phyloP scores from a whole-genome alignment of 2,113 vertebrate species.

The Lagopus muta region DNA sequence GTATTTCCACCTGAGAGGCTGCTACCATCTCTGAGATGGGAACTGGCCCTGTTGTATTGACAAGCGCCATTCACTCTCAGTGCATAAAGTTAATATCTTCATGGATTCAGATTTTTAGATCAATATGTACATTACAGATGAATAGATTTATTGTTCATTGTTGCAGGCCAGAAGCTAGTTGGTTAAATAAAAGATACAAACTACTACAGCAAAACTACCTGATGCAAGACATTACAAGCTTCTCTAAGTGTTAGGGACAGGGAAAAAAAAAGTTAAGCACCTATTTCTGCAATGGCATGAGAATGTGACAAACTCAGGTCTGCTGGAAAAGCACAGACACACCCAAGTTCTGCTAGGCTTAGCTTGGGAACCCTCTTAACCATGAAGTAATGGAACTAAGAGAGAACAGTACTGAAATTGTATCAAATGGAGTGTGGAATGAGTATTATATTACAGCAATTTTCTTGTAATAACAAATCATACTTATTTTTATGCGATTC shows the following conservation, averaged over 20 bases:
- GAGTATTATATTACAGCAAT: constrained; percentile 22
- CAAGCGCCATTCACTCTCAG: neutral
- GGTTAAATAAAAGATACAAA: neutral
- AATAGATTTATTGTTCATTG: neutral
- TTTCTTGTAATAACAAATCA: constrained; percentile 48
- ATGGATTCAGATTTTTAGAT: neutral
- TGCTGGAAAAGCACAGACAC: neutral
- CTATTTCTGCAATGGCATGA: neutral
- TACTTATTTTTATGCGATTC: constrained; percentile 51
- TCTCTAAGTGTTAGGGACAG: neutral
- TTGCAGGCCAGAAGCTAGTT: neutral
- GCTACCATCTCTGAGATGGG: neutral
- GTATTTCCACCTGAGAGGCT: neutral
- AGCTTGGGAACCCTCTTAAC: neutral
- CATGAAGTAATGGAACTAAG: constrained; percentile 37
- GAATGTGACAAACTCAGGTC: neutral
- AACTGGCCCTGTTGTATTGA: neutral
- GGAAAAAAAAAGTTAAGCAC: accelerated
- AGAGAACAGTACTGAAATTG: constrained; percentile 9
- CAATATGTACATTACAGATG: neutral
- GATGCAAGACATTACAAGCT: neutral
- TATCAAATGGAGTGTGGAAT: constrained; percentile 55
- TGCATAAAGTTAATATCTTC: neutral
- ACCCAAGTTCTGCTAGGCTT: neutral
- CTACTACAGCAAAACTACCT: neutral